These are phyloP conservation scores for Ephestia elutella DNA, from an alignment of 1,140 invertebrate species.

Conservation along the genomic window DNA sequence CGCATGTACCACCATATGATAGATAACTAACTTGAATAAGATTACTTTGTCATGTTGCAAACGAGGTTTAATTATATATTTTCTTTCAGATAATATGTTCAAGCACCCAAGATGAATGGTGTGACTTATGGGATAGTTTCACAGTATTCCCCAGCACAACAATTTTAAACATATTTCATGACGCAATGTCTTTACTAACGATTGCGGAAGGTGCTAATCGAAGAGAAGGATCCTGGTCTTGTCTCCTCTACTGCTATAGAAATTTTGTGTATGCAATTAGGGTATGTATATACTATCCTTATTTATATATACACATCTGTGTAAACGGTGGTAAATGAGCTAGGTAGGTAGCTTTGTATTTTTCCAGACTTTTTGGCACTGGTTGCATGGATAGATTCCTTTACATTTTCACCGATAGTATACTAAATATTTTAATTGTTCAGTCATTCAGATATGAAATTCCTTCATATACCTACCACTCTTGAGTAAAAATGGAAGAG, in stretches of 20 bases:
- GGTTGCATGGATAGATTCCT: too few relatives aligned
- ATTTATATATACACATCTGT: slow-evolving; percentile 7
- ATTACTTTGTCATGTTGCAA: too few relatives aligned
- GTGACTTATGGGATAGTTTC: slow-evolving; percentile 49
- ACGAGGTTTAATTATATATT: slow-evolving; percentile 4
- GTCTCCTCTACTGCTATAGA: slow-evolving; percentile 46
- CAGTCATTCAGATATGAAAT: too few relatives aligned
- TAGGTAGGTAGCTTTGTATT: too few relatives aligned
- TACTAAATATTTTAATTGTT: too few relatives aligned
- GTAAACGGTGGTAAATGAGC: too few relatives aligned
- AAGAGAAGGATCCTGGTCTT: slow-evolving; percentile 35
- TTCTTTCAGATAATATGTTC: slow-evolving; percentile 41
- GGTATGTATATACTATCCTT: slow-evolving; percentile 30
- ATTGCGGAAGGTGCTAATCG: slow-evolving; percentile 35
- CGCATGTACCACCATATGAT: too few relatives aligned
- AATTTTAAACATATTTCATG: slow-evolving; percentile 38
- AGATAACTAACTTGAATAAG: too few relatives aligned
- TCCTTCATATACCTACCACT: too few relatives aligned
- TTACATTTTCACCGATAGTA: too few relatives aligned
- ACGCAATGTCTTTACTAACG: slow-evolving; percentile 34
- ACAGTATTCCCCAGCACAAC: slow-evolving; percentile 21
- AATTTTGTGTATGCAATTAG: slow-evolving; percentile 41
- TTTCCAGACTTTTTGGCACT: too few relatives aligned
- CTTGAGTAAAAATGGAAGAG: too few relatives aligned
- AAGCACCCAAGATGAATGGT: slow-evolving; percentile 45